These are phyloP conservation scores for Plodia interpunctella DNA, from an alignment of 1,140 invertebrate genomes.

Conservation along the genomic window DNA sequence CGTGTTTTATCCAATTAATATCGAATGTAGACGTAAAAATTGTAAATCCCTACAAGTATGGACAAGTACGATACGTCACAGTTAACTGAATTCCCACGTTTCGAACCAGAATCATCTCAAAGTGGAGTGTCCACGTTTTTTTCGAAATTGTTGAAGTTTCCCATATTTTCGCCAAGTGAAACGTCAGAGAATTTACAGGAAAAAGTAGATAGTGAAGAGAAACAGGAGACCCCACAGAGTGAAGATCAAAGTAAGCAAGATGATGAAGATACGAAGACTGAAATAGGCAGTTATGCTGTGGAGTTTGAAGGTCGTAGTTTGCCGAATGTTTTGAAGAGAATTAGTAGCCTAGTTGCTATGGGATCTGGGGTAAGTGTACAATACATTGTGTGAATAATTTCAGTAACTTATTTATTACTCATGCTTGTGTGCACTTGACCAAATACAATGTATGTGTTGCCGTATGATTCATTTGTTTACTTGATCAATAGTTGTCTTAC, in stretches of 20 bases:
- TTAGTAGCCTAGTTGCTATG: constrained; percentile 86
- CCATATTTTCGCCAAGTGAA: constrained; percentile 57
- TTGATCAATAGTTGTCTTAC: not conserved
- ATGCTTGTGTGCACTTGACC: too few relatives aligned
- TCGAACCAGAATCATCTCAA: constrained; percentile 64
- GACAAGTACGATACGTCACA: constrained; percentile 67
- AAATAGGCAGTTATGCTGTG: constrained; percentile 48
- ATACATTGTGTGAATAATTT: too few relatives aligned
- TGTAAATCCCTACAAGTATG: constrained; percentile 33
- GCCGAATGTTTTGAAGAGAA: constrained; percentile 87
- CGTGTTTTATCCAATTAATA: too few relatives aligned
- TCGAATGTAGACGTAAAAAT: not conserved
- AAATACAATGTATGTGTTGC: too few relatives aligned
- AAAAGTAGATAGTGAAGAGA: constrained; percentile 32
- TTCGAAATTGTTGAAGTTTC: constrained; percentile 72
- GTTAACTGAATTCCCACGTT: constrained; percentile 69
- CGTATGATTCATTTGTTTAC: too few relatives aligned
- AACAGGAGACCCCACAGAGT: constrained; percentile 23
- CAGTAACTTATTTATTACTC: too few relatives aligned
- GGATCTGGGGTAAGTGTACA: constrained; percentile 82
- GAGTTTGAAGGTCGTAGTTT: constrained; percentile 83
- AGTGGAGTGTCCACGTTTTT: constrained; percentile 70
- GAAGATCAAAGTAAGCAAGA: constrained; percentile 37
- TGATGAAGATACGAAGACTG: constrained; percentile 43
- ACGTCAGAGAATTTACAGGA: constrained; percentile 39